phyloP scores from a whole-genome alignment of 2,797 vertebrate genomes.

The Protonibea diacanthus region DNA sequence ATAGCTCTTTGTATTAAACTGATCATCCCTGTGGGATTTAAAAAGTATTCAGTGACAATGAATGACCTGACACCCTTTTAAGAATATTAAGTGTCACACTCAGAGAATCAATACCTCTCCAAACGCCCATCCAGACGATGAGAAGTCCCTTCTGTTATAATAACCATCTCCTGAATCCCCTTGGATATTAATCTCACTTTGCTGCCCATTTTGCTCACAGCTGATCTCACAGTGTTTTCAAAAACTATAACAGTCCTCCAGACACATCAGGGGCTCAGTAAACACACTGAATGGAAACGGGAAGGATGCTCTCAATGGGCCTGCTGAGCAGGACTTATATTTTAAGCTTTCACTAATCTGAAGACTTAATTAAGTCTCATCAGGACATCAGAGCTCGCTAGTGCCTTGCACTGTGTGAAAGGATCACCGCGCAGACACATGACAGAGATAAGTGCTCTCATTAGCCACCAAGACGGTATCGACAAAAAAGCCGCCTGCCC shows the following conservation, averaged over 20 bases:
- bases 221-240: constrained; percentile 20
- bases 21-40: constrained; percentile 41
- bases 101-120: constrained; percentile 51
- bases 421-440: constrained; percentile 71
- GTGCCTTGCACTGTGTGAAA: constrained; percentile 46
- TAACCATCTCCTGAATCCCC: constrained; percentile 12
- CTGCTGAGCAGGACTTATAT: constrained; percentile 64
- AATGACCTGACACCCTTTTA: constrained; percentile 32
- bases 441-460: constrained; percentile 77
- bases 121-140: constrained; percentile 18
- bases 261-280: constrained; percentile 30
- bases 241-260: constrained; percentile 24
- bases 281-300: constrained; percentile 44
- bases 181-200: constrained; percentile 39
- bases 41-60: constrained; percentile 33
- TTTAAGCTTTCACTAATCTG: constrained; percentile 73
- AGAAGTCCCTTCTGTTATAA: constrained; percentile 25
- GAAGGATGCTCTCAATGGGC: constrained; percentile 62
- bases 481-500: constrained; percentile 19
- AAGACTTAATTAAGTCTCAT: constrained; percentile 81
- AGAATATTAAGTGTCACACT: constrained; percentile 36
- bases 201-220: constrained; percentile 11
- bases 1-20: constrained; percentile 27
- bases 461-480: constrained; percentile 65
- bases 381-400: constrained; percentile 66